A percentile compares a stretch with the other conserved stretches of the same genome.
phyloP scores from a whole-genome alignment of 2,797 vertebrate species.

The Sebastes itinus region DNA sequence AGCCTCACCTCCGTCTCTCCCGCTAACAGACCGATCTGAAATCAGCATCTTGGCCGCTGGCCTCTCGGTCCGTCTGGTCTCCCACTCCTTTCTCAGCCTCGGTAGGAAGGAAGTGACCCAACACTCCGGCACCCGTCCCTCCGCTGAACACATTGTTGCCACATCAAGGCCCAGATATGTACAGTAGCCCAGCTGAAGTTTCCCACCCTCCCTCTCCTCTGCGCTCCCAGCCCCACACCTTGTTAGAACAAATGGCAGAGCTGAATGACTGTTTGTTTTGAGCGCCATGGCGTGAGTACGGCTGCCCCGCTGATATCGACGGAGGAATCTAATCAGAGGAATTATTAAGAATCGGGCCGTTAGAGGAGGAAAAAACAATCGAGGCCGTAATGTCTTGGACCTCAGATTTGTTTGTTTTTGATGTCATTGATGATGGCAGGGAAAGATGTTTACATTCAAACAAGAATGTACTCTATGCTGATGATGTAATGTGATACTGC shows the following conservation, averaged over 20 bases:
- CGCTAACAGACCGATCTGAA: conserved; percentile 43
- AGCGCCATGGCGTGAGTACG: conserved; percentile 76
- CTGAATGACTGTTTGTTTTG: conserved; percentile 78
- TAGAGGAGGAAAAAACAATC: conserved; percentile 71
- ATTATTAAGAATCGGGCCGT: conserved; percentile 66
- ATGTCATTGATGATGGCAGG: conserved; percentile 7
- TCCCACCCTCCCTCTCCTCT: conserved; percentile 73
- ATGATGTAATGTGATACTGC: background rate
- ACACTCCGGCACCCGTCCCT: conserved; percentile 71
- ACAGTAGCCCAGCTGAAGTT: conserved; percentile 74
- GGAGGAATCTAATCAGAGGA: conserved; percentile 75
- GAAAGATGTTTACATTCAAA: background rate
- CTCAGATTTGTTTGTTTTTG: conserved; percentile 26
- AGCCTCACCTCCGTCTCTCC: conserved; percentile 25
- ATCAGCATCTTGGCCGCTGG: conserved; percentile 53
- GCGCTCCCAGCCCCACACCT: conserved; percentile 67
- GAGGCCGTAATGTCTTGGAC: conserved; percentile 30
- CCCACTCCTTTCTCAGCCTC: conserved; percentile 81
- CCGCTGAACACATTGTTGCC: conserved; percentile 77
- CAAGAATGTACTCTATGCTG: no score
- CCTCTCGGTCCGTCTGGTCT: conserved; percentile 68
- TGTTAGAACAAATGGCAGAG: conserved; percentile 74
- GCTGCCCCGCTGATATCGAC: conserved; percentile 69
- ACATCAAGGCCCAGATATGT: conserved; percentile 82
- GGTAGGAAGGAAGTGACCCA: conserved; percentile 84